A percentile compares a stretch with the other conserved stretches of the same genome.
phyloP scores from a whole-genome alignment of 2,113 vertebrate species.

The Perccottus glenii region DNA sequence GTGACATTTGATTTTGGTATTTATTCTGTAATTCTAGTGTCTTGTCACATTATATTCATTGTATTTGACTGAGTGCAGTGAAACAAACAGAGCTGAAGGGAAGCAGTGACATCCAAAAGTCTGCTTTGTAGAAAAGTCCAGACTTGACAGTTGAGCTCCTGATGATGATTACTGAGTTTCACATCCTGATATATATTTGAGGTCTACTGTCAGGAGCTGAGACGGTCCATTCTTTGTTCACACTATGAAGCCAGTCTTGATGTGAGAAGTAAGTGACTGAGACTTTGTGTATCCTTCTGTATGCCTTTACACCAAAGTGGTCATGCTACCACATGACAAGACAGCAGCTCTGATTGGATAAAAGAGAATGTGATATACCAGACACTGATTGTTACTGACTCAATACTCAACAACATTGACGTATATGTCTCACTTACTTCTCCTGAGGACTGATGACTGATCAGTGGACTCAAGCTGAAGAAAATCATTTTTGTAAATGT shows the following conservation, averaged over 20 bases:
- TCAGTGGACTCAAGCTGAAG: conserved; percentile 20
- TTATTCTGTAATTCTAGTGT: not conserved
- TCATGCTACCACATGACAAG: too few species aligned
- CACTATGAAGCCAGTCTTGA: conserved; percentile 57
- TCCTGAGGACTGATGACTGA: conserved; percentile 29
- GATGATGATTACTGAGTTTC: not conserved
- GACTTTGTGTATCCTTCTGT: too few species aligned
- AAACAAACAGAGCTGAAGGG: conserved; percentile 10
- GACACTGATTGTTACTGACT: too few species aligned
- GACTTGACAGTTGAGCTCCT: conserved; percentile 34
- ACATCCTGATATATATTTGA: conserved; percentile 1
- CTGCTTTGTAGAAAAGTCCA: not conserved
- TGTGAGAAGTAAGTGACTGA: conserved; percentile 31
- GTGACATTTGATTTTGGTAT: too few species aligned
- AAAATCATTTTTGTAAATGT: conserved; percentile 6
- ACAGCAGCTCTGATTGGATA: too few species aligned
- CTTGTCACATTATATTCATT: not conserved
- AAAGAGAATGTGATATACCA: too few species aligned
- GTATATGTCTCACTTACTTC: too few species aligned
- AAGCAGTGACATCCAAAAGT: conserved; percentile 29
- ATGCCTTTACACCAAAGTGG: too few species aligned
- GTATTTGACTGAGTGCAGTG: conserved; percentile 2
- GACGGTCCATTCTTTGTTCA: not conserved
- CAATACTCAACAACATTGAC: too few species aligned
- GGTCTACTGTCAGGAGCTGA: conserved; percentile 18